phyloP scores from a whole-genome alignment of 2,888 invertebrate genomes.

The Tetragonisca angustula region DNA sequence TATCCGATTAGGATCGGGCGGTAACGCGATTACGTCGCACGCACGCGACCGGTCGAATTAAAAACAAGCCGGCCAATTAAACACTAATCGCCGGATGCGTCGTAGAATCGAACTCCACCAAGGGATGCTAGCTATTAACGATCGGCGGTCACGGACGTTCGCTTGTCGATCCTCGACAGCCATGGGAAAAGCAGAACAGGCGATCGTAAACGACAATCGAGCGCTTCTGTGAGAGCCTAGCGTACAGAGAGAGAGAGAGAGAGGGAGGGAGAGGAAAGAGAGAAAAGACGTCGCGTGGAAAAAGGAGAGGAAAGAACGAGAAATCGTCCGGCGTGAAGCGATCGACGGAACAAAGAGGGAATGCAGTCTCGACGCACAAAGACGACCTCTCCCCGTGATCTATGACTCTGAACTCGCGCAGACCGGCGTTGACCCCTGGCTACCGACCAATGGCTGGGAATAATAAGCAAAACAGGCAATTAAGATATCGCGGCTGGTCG shows the following conservation, averaged over 20 bases:
- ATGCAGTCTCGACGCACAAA: background rate
- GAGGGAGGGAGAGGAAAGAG: background rate
- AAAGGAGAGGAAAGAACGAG: background rate
- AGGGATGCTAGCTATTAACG: constrained; percentile 24
- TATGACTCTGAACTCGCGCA: constrained; percentile 71
- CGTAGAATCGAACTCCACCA: background rate
- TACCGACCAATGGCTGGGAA: constrained; percentile 74
- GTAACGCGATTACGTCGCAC: constrained; percentile 33
- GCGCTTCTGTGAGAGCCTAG: constrained; percentile 63
- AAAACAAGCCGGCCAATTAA: constrained; percentile 45
- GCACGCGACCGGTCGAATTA: constrained; percentile 41
- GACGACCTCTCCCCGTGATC: constrained; percentile 71
- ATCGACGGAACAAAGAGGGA: background rate
- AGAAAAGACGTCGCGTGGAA: constrained; percentile 21
- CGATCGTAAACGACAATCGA: constrained; percentile 78
- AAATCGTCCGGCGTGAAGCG: background rate
- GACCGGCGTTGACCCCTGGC: constrained; percentile 69
- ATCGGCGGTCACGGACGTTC: constrained; percentile 24
- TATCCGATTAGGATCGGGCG: constrained; percentile 36
- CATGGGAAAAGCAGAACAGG: constrained; percentile 55
- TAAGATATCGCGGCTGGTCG: constrained; percentile 73
- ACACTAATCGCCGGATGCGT: constrained; percentile 51
- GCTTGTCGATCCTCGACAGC: constrained; percentile 37
- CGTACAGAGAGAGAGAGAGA: background rate
- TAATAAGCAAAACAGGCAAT: constrained; percentile 80